A percentile compares a stretch with the other conserved stretches of the same genome.
Evolutionary conservation across 2,888 invertebrate genomes (phyloP).

Genomic region (Cephus rjabovi): DNA sequence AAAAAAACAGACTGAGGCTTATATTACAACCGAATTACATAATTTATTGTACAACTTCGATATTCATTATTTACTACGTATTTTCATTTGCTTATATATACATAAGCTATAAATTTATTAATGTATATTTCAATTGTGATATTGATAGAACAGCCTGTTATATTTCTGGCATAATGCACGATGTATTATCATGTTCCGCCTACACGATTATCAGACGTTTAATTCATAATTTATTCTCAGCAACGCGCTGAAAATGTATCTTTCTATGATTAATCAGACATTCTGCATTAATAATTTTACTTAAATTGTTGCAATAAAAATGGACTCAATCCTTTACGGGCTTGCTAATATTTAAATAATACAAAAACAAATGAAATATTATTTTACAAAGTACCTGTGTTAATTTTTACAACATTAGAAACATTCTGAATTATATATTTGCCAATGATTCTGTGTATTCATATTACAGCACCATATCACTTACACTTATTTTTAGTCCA

Average conservation of each 20-base stretch:
- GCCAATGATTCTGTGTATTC: no score
- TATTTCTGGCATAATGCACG: background rate
- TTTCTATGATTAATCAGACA: background rate
- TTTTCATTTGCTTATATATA: background rate
- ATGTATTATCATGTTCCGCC: background rate
- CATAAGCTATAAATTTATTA: background rate
- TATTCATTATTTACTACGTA: background rate
- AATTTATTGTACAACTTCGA: background rate
- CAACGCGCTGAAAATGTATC: background rate
- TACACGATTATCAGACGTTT: background rate
- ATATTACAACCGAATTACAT: background rate
- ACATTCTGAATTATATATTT: no score
- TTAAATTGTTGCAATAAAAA: background rate
- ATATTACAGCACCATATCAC: background rate
- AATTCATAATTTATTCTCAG: background rate
- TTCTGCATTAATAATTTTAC: background rate
- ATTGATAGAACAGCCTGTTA: background rate
- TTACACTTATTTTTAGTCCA: background rate
- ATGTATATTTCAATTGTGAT: background rate
- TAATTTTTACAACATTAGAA: background rate
- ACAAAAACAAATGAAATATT: background rate
- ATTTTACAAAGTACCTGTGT: background rate
- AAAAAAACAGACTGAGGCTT: background rate
- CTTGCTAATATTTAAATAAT: background rate
- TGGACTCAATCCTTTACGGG: background rate